Evolutionary conservation across 2,113 vertebrate species (phyloP).

Genomic region (Embiotoca jacksoni): DNA sequence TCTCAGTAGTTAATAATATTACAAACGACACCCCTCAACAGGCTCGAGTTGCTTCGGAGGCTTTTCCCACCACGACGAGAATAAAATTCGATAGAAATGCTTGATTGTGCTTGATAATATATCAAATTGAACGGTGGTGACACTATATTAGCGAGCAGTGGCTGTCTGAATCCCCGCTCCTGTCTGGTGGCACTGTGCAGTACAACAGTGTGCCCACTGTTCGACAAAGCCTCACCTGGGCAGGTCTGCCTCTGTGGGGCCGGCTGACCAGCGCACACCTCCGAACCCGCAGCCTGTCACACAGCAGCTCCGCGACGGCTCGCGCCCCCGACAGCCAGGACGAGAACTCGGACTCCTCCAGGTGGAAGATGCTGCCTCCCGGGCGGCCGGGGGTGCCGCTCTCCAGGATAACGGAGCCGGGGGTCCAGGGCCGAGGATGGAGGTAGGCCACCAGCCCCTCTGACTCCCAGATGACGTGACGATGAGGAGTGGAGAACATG

Average conservation of each 20-base stretch:
- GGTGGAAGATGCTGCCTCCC: constrained; percentile 75
- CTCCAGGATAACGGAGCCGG: constrained; percentile 79
- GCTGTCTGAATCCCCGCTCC: too few species aligned
- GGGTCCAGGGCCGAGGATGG: constrained; percentile 81
- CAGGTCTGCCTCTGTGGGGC: constrained; percentile 65
- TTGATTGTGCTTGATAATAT: too few species aligned
- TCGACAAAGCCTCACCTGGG: constrained; percentile 60
- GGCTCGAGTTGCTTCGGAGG: too few species aligned
- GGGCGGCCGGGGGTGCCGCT: constrained; percentile 8
- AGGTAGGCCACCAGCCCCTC: constrained; percentile 80
- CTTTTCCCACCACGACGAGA: too few species aligned
- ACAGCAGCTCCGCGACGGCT: constrained; percentile 72
- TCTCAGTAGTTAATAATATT: too few species aligned
- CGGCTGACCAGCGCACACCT: constrained; percentile 82
- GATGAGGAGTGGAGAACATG: constrained; percentile 44
- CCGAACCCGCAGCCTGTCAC: constrained; percentile 69
- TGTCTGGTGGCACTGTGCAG: background rate
- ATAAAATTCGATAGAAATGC: too few species aligned
- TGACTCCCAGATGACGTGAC: constrained; percentile 79
- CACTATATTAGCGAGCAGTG: too few species aligned
- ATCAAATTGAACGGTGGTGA: too few species aligned
- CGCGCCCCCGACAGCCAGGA: constrained; percentile 75
- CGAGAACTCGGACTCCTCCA: constrained; percentile 71
- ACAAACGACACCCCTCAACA: too few species aligned
- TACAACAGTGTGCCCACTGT: background rate